Base-by-base conservation (phyloP, 2,113 vertebrate genomes). In the Gracilinanus agilis region DNA sequence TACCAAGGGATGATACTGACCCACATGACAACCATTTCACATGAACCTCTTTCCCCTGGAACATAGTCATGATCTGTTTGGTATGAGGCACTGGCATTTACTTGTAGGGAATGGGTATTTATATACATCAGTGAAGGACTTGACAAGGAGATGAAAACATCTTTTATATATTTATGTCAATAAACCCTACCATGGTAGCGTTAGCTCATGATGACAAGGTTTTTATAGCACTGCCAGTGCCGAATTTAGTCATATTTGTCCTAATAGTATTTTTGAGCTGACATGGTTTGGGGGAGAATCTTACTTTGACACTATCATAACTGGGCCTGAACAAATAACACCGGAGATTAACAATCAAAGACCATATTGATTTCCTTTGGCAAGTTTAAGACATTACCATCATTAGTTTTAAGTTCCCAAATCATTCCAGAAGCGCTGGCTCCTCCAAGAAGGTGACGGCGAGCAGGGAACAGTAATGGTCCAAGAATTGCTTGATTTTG, bases 131-230 rank as follows among this genome's bases (percentile, higher is more conserved):
- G 89, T 96, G 58, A 93, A 93, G 0, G 96, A 16, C 83, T 95
- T 96, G 83, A 54, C 88, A 88, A 40, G 89, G 94, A 54, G 96
- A 89, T 24, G 95, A 55, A 94, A 53, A 53, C 24, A n/a, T 95
- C 55, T 94, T 96, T 92, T 90, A 56, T 88, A 12, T 61, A 90
- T 2, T 98, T 97, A 21, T 92, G 90, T 54, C 55, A 96, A 94
- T 97, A 97, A 97, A 53, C 95, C 93, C 58, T 95, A 54, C 90
- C 56, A 96, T 94, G 58, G 92, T 95, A 96, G 55, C 9, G n/a
- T 92, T 97, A 91, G 88, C 53, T 97, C 53, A 9, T 44, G 49
- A 94, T 44, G 25, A 83, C 5, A 96, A 92, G 12, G 25, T 91
- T 90, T 97, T 91, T 92, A 92, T 94, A 92, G 56, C 10, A 3